Conservation (phyloP, 2,113 vertebrate genomes). For the Megalops atlanticus region DNA sequence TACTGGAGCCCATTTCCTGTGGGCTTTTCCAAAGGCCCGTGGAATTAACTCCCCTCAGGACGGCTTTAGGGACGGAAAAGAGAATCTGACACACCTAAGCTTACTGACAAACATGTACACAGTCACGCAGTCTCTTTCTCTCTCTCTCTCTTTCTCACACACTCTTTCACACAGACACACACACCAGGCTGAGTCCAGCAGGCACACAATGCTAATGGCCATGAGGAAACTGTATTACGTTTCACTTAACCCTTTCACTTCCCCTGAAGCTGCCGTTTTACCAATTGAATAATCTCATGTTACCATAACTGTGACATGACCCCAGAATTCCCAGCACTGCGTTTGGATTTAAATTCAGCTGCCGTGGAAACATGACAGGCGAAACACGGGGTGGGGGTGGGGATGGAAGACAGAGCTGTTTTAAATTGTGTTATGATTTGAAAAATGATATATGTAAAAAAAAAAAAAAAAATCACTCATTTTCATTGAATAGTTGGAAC, state of each 20-base stretch:
- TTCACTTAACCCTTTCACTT: neutral
- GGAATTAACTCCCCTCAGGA: neutral
- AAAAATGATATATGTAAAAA: neutral
- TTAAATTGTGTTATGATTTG: neutral
- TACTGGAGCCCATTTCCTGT: neutral
- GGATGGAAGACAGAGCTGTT: conserved; percentile 5
- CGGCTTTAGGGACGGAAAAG: neutral
- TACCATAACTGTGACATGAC: conserved; percentile 22
- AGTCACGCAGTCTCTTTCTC: conserved; percentile 12
- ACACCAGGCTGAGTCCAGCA: neutral
- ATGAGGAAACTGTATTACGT: neutral
- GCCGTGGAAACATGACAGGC: conserved; percentile 41
- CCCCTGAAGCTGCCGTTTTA: neutral
- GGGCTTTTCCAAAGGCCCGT: neutral
- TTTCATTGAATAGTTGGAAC: neutral
- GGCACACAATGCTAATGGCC: neutral
- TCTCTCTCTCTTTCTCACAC: neutral
- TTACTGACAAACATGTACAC: neutral
- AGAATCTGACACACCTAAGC: neutral
- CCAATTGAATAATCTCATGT: conserved; percentile 44
- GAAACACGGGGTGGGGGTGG: conserved; percentile 30
- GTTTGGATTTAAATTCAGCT: conserved; percentile 53
- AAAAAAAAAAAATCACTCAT: neutral
- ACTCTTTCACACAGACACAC: conserved; percentile 17
- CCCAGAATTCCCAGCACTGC: conserved; percentile 26